Evolutionary conservation across 2,888 invertebrate species (phyloP), one percentile per base, ranked within the genome.

Genomic region (Cerceris rybyensis): DNA sequence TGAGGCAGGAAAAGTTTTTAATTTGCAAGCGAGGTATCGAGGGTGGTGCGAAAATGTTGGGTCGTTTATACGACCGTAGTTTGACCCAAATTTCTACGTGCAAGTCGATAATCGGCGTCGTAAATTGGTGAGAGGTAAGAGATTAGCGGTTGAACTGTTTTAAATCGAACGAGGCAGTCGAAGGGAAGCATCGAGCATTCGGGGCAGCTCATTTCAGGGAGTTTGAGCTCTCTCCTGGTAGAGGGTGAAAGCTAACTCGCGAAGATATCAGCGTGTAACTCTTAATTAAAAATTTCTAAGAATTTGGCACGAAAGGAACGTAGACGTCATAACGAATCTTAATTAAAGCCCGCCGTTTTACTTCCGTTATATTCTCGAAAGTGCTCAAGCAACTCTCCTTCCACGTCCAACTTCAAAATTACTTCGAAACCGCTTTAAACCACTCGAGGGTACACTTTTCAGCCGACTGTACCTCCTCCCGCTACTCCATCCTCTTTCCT

Each of bases 271-370:
- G n/a, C 54, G 64, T 73, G 75, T 66, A 75, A 81, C 70, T 76
- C 78, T 78, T 82, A 82, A 82, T 82, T 81, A 81, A 81, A 70
- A 75, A 81, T 81, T 70, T 68, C 68, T 57, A 81, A 82, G 79
- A 81, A 82, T 78, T 66, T 57, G 55, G 66, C 58, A 28, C 59
- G 72, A 73, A 75, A 55, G 70, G 70, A 49, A 65, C 72, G 55
- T 68, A 68, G 82, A 72, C 75, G 70, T 78, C 73, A 70, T 75
- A 82, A 81, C 75, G 81, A 76, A 76, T 73, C 78, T 79, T 81
- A 79, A 81, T 82, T 81, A 81, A 81, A 82, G 79, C 68, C 71
- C 71, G 69, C 59, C 75, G 77, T 78, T 82, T 75, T 81, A 79
- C 79, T 81, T 79, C 75, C 79, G 81, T 81, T 74, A 74, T 79